Evolutionary conservation across 2,113 vertebrate species (phyloP).

Genomic region (Salvator merianae): DNA sequence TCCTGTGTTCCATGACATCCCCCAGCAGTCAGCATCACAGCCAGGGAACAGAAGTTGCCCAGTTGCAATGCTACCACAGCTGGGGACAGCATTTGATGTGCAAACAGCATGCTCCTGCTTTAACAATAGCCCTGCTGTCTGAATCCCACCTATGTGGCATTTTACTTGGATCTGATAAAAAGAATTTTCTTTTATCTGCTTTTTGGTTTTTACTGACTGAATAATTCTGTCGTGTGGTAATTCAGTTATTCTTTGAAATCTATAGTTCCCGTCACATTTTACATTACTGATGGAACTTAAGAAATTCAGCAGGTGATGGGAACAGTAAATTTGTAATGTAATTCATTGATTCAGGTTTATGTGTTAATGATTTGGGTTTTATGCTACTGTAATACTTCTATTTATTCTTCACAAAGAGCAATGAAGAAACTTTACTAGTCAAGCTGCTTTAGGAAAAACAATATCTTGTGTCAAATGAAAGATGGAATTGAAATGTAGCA

Average conservation of each 20-base stretch:
- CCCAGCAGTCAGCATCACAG: too few species aligned
- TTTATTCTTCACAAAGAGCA: constrained; percentile 53
- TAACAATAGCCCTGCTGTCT: too few species aligned
- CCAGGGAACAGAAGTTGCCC: too few species aligned
- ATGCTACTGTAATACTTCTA: background rate
- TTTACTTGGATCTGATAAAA: background rate
- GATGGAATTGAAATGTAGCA: background rate
- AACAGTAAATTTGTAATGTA: constrained; percentile 50
- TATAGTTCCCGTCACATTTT: constrained; percentile 15
- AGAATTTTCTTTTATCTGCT: background rate
- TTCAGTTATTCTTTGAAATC: constrained; percentile 26
- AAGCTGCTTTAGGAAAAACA: constrained; percentile 50
- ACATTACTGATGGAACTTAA: constrained; percentile 43
- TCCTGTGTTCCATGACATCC: too few species aligned
- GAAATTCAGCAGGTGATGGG: constrained; percentile 22
- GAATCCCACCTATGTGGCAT: background rate
- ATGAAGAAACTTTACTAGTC: constrained; percentile 42
- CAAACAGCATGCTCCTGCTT: too few species aligned
- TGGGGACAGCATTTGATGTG: too few species aligned
- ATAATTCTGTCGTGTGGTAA: background rate
- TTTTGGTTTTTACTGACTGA: constrained; percentile 18
- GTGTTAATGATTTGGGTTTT: constrained; percentile 38
- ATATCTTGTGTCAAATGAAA: constrained; percentile 34
- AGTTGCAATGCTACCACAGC: too few species aligned
- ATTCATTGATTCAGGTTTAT: constrained; percentile 50